phyloP scores from a whole-genome alignment of 64 coral and sea anemone genomes.

The Montipora efflorescens region DNA sequence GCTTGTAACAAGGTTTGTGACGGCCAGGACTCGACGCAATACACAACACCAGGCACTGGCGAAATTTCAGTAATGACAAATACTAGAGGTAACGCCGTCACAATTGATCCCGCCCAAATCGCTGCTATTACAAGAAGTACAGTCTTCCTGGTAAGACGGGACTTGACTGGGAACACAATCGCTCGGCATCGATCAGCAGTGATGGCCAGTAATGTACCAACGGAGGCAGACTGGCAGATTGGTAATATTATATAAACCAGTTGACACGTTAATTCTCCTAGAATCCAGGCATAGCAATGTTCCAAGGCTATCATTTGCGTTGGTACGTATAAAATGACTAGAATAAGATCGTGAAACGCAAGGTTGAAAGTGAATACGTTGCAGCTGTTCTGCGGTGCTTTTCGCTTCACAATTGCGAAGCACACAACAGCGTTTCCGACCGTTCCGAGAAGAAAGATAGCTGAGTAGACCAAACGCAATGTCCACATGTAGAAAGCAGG shows the following conservation, averaged over 20 bases:
- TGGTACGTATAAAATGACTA: conserved; percentile 84
- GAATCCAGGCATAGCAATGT: conserved; percentile 27
- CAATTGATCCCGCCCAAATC: conserved; percentile 4
- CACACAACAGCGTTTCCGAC: conserved; percentile 88
- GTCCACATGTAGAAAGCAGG: conserved; percentile 63
- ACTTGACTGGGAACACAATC: conserved; percentile 42
- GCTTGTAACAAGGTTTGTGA: not conserved
- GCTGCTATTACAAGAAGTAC: not conserved
- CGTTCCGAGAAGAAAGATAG: conserved; percentile 75
- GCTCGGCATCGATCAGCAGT: conserved; percentile 12
- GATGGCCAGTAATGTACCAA: conserved; percentile 21
- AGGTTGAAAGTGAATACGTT: conserved; percentile 89
- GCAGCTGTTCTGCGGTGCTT: conserved; percentile 74
- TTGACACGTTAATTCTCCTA: conserved; percentile 19
- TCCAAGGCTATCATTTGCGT: conserved; percentile 87
- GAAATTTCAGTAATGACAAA: not conserved
- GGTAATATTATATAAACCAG: conserved; percentile 11
- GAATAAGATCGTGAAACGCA: conserved; percentile 79
- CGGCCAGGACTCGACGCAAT: conserved; percentile 32
- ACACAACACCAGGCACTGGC: not conserved
- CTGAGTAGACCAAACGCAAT: conserved; percentile 76
- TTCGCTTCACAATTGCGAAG: conserved; percentile 71
- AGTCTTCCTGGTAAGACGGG: not conserved
- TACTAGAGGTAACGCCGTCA: conserved; percentile 4
- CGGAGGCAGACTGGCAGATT: not conserved